Conservation (phyloP, 2,888 invertebrate species). For the Sabellastarte sp. region DNA sequence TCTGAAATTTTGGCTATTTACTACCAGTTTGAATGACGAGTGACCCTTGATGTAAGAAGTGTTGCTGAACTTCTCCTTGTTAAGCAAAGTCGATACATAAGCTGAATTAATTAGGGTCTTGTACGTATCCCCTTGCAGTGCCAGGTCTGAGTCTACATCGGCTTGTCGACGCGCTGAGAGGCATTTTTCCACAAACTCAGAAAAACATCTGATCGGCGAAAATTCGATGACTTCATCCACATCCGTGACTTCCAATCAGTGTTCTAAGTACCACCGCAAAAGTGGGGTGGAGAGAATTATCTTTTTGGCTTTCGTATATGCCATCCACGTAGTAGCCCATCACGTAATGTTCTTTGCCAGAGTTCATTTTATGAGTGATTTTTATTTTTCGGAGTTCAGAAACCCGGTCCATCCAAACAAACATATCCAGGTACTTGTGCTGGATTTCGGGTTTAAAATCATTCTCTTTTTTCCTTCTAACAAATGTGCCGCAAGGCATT, state of each 20-base stretch:
- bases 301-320: neutral
- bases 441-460: neutral
- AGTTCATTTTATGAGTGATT: no score
- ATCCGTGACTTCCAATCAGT: neutral
- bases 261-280: slow-evolving; percentile 1
- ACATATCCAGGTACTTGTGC: neutral
- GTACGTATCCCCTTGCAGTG: slow-evolving; percentile 21
- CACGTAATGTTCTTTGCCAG: no score
- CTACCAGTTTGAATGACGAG: neutral
- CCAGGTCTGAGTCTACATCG: slow-evolving; percentile 12
- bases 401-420: no score
- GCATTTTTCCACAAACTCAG: slow-evolving; percentile 5
- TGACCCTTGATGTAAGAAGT: neutral
- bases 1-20: neutral
- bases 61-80: neutral
- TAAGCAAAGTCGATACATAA: slow-evolving; percentile 30
- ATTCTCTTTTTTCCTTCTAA: neutral
- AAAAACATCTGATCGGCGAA: neutral
- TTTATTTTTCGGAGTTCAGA: no score
- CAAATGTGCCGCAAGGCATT: neutral
- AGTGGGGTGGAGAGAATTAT: neutral
- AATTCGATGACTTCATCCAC: neutral
- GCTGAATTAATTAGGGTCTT: slow-evolving; percentile 22
- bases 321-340: no score
- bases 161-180: slow-evolving; percentile 20